Evolutionary conservation across 2,797 vertebrate species (phyloP).

Genomic region (Sebastes vulpes): DNA sequence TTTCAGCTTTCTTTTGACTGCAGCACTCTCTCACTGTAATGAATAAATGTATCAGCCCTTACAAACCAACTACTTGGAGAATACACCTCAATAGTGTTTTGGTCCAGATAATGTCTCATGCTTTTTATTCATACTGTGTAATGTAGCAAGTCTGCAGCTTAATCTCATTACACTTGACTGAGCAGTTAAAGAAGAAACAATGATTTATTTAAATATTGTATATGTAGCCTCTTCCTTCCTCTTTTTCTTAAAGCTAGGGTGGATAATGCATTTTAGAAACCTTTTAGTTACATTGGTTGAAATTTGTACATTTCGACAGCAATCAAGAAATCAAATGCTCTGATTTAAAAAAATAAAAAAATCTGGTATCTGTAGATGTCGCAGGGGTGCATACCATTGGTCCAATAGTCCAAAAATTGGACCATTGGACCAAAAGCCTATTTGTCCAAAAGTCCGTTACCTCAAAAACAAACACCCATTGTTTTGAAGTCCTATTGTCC

Average conservation of each 20-base stretch:
- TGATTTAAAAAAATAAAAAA: background rate
- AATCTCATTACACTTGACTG: background rate
- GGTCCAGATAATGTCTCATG: background rate
- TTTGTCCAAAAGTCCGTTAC: background rate
- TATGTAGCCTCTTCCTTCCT: too few species aligned
- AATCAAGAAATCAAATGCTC: background rate
- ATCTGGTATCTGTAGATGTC: background rate
- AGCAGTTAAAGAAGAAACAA: background rate
- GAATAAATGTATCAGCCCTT: constrained; percentile 11
- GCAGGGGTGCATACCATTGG: background rate
- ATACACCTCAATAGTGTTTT: background rate
- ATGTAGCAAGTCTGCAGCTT: background rate
- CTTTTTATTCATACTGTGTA: background rate
- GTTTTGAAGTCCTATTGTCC: background rate
- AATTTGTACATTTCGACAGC: background rate
- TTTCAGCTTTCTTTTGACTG: constrained; percentile 7
- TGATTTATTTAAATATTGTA: background rate
- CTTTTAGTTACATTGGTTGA: background rate
- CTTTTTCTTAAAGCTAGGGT: background rate
- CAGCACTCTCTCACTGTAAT: constrained; percentile 7
- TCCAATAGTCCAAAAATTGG: background rate
- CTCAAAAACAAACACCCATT: background rate
- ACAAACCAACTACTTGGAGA: background rate
- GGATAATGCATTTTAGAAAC: background rate
- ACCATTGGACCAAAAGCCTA: background rate